Conservation (phyloP, 92 coral and sea anemone genomes). For the Micromussa lordhowensis region DNA sequence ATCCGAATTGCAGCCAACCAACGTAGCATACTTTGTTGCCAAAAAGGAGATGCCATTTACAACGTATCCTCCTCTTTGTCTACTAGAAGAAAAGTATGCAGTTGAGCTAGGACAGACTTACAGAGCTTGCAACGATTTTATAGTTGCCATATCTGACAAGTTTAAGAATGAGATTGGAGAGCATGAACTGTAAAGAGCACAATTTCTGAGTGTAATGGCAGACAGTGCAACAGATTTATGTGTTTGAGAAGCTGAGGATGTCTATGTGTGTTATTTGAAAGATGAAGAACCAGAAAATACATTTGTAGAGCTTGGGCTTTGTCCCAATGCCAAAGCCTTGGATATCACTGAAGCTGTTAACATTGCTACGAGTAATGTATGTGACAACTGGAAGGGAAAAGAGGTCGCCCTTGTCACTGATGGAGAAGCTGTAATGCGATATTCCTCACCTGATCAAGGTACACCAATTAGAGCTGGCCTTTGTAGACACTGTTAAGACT, state of each 20-base stretch:
- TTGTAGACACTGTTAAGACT: too few relatives aligned
- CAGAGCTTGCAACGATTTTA: slow-evolving; percentile 33
- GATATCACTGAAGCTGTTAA: slow-evolving; percentile 48
- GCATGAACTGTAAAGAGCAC: slow-evolving; percentile 26
- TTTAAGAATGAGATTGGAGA: slow-evolving; percentile 23
- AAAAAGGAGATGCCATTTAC: slow-evolving; percentile 51
- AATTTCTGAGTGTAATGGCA: slow-evolving; percentile 26
- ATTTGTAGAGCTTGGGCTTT: slow-evolving; percentile 53
- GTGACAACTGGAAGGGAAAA: slow-evolving; percentile 36
- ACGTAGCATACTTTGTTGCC: slow-evolving; percentile 25
- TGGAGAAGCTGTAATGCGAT: slow-evolving; percentile 53
- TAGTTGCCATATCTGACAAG: slow-evolving; percentile 15
- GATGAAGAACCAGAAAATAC: slow-evolving; percentile 15
- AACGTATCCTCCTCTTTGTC: slow-evolving; percentile 17
- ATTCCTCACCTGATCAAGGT: slow-evolving; percentile 49
- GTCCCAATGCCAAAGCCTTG: slow-evolving; percentile 45
- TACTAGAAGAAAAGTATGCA: too few relatives aligned
- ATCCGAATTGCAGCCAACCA: slow-evolving; percentile 37
- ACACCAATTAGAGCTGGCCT: too few relatives aligned
- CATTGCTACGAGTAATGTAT: slow-evolving; percentile 40
- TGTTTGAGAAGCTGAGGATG: too few relatives aligned
- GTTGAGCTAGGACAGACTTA: slow-evolving; percentile 42
- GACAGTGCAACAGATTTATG: slow-evolving; percentile 38
- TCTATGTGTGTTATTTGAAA: slow-evolving; percentile 11
- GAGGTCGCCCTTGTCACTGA: slow-evolving; percentile 53